phyloP scores from a whole-genome alignment of 2,113 vertebrate species.

The Cygnus atratus region DNA sequence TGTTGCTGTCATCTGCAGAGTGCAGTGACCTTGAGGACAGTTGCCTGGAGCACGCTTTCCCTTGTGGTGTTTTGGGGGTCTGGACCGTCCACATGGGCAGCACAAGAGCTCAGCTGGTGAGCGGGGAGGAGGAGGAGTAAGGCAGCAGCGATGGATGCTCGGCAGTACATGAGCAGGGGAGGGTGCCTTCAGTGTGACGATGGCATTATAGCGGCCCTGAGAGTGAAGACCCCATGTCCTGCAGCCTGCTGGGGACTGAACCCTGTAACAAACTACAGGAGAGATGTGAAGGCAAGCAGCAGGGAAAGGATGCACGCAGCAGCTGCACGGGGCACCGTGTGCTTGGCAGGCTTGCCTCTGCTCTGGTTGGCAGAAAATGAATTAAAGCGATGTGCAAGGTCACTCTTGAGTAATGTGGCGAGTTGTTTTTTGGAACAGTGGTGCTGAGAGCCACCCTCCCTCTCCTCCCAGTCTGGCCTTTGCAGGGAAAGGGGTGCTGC shows the following conservation, averaged over 20 bases:
- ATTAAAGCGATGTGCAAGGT: not conserved
- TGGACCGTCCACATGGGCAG: not conserved
- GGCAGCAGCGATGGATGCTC: not conserved
- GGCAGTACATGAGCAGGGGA: not conserved
- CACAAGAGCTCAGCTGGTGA: not conserved
- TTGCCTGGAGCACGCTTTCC: not conserved
- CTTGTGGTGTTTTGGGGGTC: not conserved
- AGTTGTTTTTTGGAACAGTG: not conserved
- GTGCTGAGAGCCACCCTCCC: not conserved
- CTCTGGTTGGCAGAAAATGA: not conserved
- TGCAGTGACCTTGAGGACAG: not conserved
- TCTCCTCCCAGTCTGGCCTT: not conserved
- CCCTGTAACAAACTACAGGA: not conserved
- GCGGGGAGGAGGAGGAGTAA: not conserved
- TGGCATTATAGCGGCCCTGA: not conserved
- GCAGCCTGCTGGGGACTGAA: not conserved
- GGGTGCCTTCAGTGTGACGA: accelerated
- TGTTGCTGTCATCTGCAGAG: accelerated
- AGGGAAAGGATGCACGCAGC: not conserved
- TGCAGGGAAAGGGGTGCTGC: accelerated
- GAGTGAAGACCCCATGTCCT: not conserved
- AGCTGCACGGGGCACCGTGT: not conserved
- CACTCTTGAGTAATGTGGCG: not conserved
- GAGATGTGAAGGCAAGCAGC: not conserved
- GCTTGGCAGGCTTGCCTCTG: not conserved